These are phyloP conservation scores for Sebastes hubbsi DNA, from an alignment of 2,797 vertebrate genomes.

Conservation along the genomic window DNA sequence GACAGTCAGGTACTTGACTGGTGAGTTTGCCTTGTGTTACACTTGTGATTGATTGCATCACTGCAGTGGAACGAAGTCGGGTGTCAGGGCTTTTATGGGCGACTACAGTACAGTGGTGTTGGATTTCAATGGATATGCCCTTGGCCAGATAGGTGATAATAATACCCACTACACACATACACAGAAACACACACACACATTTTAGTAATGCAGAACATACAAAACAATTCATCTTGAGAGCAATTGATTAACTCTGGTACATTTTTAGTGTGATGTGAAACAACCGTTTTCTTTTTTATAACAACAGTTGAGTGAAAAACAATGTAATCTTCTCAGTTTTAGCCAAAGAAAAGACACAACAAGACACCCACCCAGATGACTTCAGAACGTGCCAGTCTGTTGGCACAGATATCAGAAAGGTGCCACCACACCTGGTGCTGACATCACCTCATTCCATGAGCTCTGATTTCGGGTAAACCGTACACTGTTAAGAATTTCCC, in stretches of 20 bases:
- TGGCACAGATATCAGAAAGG: constrained; percentile 53
- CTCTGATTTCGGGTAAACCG: constrained; percentile 80
- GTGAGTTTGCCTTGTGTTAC: constrained; percentile 47
- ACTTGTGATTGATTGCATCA: constrained; percentile 78
- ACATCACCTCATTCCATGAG: constrained; percentile 75
- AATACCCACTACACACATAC: constrained; percentile 6
- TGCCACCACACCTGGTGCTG: constrained; percentile 69
- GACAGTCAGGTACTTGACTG: constrained; percentile 21
- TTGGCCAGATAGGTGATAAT: constrained; percentile 74
- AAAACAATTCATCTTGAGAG: not conserved
- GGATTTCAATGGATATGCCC: constrained; percentile 76
- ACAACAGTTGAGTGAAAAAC: not conserved
- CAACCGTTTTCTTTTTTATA: not conserved
- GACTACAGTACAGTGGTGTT: constrained; percentile 61
- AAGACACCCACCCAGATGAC: not conserved
- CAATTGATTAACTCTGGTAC: not conserved
- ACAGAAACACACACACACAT: constrained; percentile 20
- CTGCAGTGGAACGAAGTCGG: constrained; percentile 74
- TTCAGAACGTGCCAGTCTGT: constrained; percentile 14
- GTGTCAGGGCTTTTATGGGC: constrained; percentile 71
- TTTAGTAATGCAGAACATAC: not conserved
- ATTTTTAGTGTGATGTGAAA: not conserved
- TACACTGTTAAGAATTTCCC: no score
- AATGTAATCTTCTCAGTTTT: not conserved
- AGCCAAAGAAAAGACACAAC: not conserved